These are phyloP conservation scores for Chondrilla cf. caribensis DNA, from an alignment of 37 sponge, comb jelly and placozoan species.

Conservation along the genomic window DNA sequence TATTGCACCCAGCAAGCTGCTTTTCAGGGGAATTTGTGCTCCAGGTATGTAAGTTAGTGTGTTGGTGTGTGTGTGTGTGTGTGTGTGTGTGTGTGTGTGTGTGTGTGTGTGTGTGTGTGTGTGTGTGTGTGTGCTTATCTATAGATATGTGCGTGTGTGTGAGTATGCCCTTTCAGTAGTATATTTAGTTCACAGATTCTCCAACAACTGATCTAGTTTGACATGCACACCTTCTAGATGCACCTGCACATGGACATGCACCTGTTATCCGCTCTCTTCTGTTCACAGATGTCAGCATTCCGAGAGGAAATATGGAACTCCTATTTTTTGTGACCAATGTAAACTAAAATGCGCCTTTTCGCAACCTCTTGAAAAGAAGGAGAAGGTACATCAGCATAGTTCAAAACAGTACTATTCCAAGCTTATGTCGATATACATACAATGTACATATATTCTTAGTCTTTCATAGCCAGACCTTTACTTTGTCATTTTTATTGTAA, in stretches of 20 bases:
- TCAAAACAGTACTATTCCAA: too few relatives aligned
- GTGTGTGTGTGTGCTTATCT: background rate
- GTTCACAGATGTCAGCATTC: constrained; percentile 54
- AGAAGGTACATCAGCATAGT: constrained; percentile 49
- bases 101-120: background rate
- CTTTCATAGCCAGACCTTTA: too few relatives aligned
- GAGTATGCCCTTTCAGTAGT: too few relatives aligned
- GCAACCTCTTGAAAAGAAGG: constrained; percentile 55
- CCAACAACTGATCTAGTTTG: too few relatives aligned
- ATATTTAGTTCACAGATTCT: too few relatives aligned
- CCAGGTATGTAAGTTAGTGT: constrained; percentile 38
- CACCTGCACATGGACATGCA: too few relatives aligned
- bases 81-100: background rate
- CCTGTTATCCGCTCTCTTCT: too few relatives aligned
- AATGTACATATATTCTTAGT: too few relatives aligned
- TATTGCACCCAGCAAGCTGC: constrained; percentile 73
- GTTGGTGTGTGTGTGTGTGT: background rate
- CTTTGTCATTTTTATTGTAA: too few relatives aligned
- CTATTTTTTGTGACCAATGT: constrained; percentile 70
- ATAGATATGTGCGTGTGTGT: background rate
- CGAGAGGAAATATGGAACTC: constrained; percentile 76
- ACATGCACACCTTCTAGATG: too few relatives aligned
- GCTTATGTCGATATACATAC: too few relatives aligned
- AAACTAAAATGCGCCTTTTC: constrained; percentile 75
- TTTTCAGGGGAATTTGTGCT: constrained; percentile 75